These are phyloP conservation scores for Cordilura impudica DNA, from an alignment of 2,888 invertebrate species.

Conservation along the genomic window DNA sequence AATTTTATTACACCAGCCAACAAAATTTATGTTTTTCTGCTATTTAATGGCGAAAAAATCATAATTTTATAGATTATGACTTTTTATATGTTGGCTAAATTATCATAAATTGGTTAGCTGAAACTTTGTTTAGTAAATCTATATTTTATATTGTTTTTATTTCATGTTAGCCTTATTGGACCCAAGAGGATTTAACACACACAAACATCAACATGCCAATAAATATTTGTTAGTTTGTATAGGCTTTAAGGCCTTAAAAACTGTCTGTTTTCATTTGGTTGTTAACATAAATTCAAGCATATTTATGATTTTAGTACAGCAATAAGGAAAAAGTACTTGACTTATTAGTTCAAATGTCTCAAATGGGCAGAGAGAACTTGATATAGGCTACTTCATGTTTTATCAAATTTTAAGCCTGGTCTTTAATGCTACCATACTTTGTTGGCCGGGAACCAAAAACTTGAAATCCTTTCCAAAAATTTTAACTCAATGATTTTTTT, in stretches of 20 bases:
- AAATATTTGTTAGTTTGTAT: not conserved
- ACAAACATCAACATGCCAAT: not conserved
- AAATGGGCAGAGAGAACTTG: too few species aligned
- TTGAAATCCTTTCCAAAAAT: too few species aligned
- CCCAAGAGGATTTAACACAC: not conserved
- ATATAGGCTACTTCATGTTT: too few species aligned
- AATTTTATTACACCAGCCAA: not conserved
- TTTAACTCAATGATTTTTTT: too few species aligned
- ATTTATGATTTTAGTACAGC: too few species aligned
- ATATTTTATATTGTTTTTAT: not conserved
- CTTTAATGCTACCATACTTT: too few species aligned
- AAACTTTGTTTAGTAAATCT: not conserved
- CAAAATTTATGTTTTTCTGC: not conserved
- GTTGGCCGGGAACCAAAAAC: too few species aligned
- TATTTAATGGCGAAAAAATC: not conserved
- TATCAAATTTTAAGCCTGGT: too few species aligned
- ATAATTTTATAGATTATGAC: not conserved
- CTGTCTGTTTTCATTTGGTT: not conserved
- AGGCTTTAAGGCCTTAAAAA: not conserved
- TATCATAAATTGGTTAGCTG: not conserved
- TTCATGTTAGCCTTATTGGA: not conserved
- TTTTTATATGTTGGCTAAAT: not conserved
- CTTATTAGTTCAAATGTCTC: too few species aligned
- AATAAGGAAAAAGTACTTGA: too few species aligned
- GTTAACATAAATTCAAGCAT: not conserved